Evolutionary conservation across 1,140 invertebrate species (phyloP), one percentile per base, ranked within the genome.

Genomic region (Macrocentrus cingulum): DNA sequence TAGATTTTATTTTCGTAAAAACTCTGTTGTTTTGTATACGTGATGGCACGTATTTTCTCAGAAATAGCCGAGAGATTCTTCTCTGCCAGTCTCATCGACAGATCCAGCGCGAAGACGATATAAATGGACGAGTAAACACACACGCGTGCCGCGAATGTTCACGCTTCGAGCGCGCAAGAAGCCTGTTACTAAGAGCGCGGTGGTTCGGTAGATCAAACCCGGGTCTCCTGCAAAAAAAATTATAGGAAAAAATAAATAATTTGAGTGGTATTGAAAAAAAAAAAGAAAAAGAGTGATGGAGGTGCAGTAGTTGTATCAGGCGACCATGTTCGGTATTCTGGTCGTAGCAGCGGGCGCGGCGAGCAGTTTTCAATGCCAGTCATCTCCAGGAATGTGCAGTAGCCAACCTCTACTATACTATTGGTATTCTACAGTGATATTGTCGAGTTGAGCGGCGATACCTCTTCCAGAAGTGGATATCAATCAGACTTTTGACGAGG

Each of bases 291-390:
- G n/a, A n/a, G n/a, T n/a, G n/a, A n/a, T n/a, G n/a, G n/a, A n/a
- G n/a, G n/a, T n/a, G n/a, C n/a, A n/a, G n/a, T n/a, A n/a, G n/a
- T n/a, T n/a, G n/a, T n/a, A 78, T 69, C 78, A 77, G 76, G 77
- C 74, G 59, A 75, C 77, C 75, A 71, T 75, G 70, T 72, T 77
- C 67, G 69, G 75, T 76, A 78, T 78, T 77, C 75, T 63, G 68
- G 68, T 76, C 77, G 69, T 76, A 70, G n/a, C n/a, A n/a, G 70
- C 68, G 60, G 60, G 60, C 57, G 66, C 68, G 64, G 59, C 59
- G 50, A 42, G 61, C 62, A 66, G 66, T 68, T 75, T 74, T 77
- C 76, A 74, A 78, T 77, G 74, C 69, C 77, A 76, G 74, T 74
- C 74, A 77, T 77, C 74, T 72, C 64, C 61, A 60, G 70, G 74